These are phyloP conservation scores for Hypsibius dujardini DNA, from an alignment of 1,140 invertebrate genomes.

Conservation along the genomic window DNA sequence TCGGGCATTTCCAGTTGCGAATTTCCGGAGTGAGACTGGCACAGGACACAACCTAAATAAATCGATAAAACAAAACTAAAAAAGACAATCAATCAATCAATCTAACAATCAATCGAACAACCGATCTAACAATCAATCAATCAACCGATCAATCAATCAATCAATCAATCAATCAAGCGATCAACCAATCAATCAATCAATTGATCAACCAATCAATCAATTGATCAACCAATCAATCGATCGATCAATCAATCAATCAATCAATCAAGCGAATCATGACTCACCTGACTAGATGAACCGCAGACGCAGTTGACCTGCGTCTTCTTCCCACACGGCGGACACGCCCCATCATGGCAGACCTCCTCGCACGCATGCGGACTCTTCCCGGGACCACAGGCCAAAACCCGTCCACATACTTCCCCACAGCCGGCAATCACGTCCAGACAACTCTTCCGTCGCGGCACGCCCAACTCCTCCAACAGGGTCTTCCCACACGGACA, in stretches of 20 bases:
- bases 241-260: too few species aligned
- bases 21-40: constrained; percentile 33
- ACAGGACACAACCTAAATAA: neutral
- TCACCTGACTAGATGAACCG: constrained; percentile 35
- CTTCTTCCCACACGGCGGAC: constrained; percentile 57
- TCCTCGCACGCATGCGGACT: constrained; percentile 51
- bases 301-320: constrained; percentile 71
- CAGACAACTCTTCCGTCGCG: constrained; percentile 47
- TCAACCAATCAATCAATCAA: too few species aligned
- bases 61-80: neutral
- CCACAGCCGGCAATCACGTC: constrained; percentile 72
- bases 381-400: constrained; percentile 59
- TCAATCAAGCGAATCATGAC: too few species aligned
- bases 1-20: constrained; percentile 48
- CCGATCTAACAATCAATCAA: too few species aligned
- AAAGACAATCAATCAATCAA: neutral
- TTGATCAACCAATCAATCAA: too few species aligned
- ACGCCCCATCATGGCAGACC: constrained; percentile 60
- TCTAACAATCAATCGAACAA: too few species aligned
- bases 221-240: too few species aligned
- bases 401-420: constrained; percentile 52
- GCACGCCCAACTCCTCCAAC: constrained; percentile 43
- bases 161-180: too few species aligned
- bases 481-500: constrained; percentile 55
- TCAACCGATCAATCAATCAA: too few species aligned